Base-by-base conservation (phyloP, 2,113 vertebrate species). In the Lagenorhynchus albirostris region DNA sequence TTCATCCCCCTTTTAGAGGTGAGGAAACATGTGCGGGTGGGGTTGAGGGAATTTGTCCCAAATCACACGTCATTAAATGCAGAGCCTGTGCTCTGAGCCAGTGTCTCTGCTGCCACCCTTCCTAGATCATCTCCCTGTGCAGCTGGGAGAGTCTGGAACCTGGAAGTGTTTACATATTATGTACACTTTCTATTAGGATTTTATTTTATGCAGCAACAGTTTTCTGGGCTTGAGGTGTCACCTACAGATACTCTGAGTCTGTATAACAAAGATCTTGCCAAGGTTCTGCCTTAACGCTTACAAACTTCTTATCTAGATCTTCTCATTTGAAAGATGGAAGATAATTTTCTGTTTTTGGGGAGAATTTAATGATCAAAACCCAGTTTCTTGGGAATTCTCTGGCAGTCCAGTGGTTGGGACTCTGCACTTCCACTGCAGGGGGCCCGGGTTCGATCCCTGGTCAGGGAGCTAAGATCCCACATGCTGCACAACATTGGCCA, bases 301-400 rank as follows among this genome's bases (percentile, higher is more conserved):
- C 0, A 53, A 50, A 87, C 41, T 81, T 74, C 23, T 73, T 71
- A 71, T 33, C n/a, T 33, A 31, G 41, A 58, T 55, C 23, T 73
- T 95, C 67, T 55, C 20, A 13, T 82, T 82, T 67, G 71, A 44
- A 91, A 91, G 50, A 8, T n/a, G 76, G 41, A 65, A 55, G 20
- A 38, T 88, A 29, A 17, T 65, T 83, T 11, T 93, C 38, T 71
- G 2, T 90, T 92, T 63, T 33, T 58, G 33, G 31, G 76, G 68
- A 84, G 50, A 90, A 90, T 92, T 87, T 87, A 92, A 44, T 87
- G 55, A 68, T 73, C 68, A 87, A 73, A 90, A 92, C 95, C 14
- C 20, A 87, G 1, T 68, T 58, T 21, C 55, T 58, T 21, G 20
- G 20, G 55, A 58, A 58, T 58, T 8, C 55, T 0, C 55, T 58